Evolutionary conservation across 2,797 vertebrate species (phyloP), one percentile per base, ranked within the genome.

Genomic region (Sebastes matsubarae): DNA sequence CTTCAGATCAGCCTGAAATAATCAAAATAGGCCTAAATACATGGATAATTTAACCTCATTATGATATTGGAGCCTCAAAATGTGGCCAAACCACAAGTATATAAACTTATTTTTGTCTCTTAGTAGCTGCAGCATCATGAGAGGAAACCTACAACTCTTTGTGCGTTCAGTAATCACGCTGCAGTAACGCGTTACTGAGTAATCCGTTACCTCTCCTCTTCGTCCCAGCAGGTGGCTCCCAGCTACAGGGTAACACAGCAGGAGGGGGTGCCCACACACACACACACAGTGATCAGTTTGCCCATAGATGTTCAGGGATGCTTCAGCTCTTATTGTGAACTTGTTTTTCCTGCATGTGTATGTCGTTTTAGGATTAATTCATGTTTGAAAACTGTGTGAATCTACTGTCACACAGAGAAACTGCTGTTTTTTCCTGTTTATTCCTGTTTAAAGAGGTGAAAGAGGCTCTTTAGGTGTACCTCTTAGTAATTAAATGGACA

Each of bases 151-250:
- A 1, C 4, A 25, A 14, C 12, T 22, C 20, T 6, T 16, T 11
- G 14, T 36, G 58, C n/a, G 1, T 4, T 13, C 32, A 50, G 58
- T 24, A n/a, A 30, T 68, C 75, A 27, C 64, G 2, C 52, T 12
- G 46, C 16, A 30, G 80, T 71, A 78, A 80, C 67, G 25, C 69
- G 67, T 89, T 85, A 76, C 76, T 13, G 13, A 57, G 80, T 82
- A 74, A 80, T 87, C 79, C 1, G 27, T 68, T 70, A 87, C 79
- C 59, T 82, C 77, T 83, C 24, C 74, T 42, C 82, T 75, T 67
- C 76, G 52, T 88, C 93, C 94, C 92, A 88, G 92, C 92, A 95
- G 93, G 92, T 94, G 95, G 91, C 93, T 94, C 95, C 88, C 91
- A 68, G 89, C 87, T 86, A 85, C 93, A 87, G 82, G 68, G 20